phyloP scores from a whole-genome alignment of 2,113 vertebrate species.

The Serinus canaria region DNA sequence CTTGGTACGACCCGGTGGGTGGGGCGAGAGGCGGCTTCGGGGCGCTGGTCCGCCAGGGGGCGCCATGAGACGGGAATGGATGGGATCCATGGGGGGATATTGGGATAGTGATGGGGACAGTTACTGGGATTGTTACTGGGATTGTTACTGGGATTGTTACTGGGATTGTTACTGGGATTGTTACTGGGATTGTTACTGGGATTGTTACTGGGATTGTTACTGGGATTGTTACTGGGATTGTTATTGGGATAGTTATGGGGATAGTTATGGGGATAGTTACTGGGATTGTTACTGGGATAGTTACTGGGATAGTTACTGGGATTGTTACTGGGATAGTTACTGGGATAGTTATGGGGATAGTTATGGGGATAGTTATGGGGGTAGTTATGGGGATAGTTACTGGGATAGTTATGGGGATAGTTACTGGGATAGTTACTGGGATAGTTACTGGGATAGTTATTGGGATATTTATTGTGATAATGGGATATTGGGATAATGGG shows the following conservation, averaged over 20 bases:
- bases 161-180: background rate
- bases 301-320: background rate
- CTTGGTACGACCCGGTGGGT: slow-evolving; percentile 46
- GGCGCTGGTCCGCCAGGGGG: background rate
- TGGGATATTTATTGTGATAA: too few species aligned
- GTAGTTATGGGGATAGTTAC: too few species aligned
- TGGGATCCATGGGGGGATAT: background rate
- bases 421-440: too few species aligned
- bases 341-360: too few species aligned
- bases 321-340: background rate
- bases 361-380: too few species aligned
- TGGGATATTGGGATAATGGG: too few species aligned
- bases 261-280: background rate
- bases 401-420: background rate
- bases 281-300: too few species aligned
- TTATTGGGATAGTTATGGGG: too few species aligned
- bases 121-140: too few species aligned
- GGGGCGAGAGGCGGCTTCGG: background rate
- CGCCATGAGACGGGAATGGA: background rate
- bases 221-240: background rate
- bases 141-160: background rate
- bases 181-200: background rate
- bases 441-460: background rate
- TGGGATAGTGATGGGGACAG: background rate
- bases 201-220: background rate